Percentiles rank a stretch among this genome's conserved stretches.
Evolutionary conservation across 1,140 invertebrate species (phyloP).

Genomic region (Plectrocnemia conspersa): DNA sequence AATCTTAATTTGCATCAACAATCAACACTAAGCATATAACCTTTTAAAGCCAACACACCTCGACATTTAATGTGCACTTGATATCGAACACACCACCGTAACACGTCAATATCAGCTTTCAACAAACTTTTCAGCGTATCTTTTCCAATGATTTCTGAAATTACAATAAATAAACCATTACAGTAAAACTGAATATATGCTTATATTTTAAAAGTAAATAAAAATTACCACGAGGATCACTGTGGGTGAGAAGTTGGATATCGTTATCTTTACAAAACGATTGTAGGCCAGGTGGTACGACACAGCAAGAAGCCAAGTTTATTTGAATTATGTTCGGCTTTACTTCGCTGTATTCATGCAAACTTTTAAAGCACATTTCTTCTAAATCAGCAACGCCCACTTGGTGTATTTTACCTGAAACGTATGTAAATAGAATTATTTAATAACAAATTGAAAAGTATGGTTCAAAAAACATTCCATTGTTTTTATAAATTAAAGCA

Average conservation of each 20-base stretch:
- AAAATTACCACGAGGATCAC: constrained; percentile 78
- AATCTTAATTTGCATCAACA: no score
- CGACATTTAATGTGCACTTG: constrained; percentile 85
- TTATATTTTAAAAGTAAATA: constrained; percentile 13
- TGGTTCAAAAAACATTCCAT: background rate
- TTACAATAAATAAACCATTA: constrained; percentile 9
- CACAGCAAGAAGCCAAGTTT: constrained; percentile 91
- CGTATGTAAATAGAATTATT: no score
- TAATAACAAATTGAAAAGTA: no score
- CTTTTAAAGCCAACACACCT: constrained; percentile 83
- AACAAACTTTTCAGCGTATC: constrained; percentile 14
- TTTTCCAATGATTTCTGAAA: constrained; percentile 34
- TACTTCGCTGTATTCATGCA: constrained; percentile 75
- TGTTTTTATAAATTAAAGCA: no score
- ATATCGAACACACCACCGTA: constrained; percentile 75
- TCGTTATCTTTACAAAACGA: constrained; percentile 85
- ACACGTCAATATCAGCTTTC: constrained; percentile 30
- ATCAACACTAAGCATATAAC: constrained; percentile 54
- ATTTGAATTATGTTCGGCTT: constrained; percentile 93
- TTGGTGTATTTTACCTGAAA: constrained; percentile 48
- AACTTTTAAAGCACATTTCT: constrained; percentile 66
- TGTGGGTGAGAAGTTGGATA: constrained; percentile 92
- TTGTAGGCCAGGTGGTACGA: constrained; percentile 86
- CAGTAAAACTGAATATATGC: no score
- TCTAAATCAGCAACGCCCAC: constrained; percentile 89